Evolutionary conservation across 37 sponge, comb jelly and placozoan species (phyloP), one percentile per base, ranked within the genome.

Genomic region (Geodia barretti): DNA sequence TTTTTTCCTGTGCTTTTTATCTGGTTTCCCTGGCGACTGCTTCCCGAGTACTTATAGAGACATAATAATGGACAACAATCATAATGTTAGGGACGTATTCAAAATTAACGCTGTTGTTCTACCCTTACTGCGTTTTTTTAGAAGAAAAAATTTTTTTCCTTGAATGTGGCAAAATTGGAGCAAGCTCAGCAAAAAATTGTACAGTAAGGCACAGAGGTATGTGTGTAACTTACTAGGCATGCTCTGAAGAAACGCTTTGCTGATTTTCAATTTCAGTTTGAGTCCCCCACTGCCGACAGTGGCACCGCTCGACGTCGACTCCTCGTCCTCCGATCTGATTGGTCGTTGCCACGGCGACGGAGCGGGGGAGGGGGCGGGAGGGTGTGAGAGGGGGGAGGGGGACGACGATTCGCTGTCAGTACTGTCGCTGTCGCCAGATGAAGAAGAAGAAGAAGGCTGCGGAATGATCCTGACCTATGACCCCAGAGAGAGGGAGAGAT

Each of bases 261-360:
- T 68, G 60, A 84, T 76, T 20, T 71, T 76, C 60, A 84, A 41
- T 29, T 76, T 76, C 21, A 84, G 62, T 32, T 54, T 39, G 40
- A 43, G 25, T 1, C 62, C 71, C 23, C 61, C 62, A 19, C 62
- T 28, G 35, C 25, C 30, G 8, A 31, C 75, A 59, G 25, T 20
- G 33, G 20, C 60, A n/a, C 60, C 29, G 36, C 29, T 47, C 60
- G 68, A 32, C 33, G 33, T 68, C 20, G 68, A 32, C 30, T 28
- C 31, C 40, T 54, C 58, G 43, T 74, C 59, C 75, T 74, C 58
- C 7, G 42, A 47, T 47, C 54, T 47, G 11, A 47, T 47, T 65
- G 31, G 24, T 72, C 1, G 43, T 72, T 72, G 77, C 77, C 60
- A 60, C 19, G 3, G 54, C 54, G 54, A 47, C 11, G 54, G 54